Percentiles rank a stretch among this genome's conserved stretches.
phyloP scores from a whole-genome alignment of 1,140 invertebrate genomes.

The Aphelenchoides fujianensis region DNA sequence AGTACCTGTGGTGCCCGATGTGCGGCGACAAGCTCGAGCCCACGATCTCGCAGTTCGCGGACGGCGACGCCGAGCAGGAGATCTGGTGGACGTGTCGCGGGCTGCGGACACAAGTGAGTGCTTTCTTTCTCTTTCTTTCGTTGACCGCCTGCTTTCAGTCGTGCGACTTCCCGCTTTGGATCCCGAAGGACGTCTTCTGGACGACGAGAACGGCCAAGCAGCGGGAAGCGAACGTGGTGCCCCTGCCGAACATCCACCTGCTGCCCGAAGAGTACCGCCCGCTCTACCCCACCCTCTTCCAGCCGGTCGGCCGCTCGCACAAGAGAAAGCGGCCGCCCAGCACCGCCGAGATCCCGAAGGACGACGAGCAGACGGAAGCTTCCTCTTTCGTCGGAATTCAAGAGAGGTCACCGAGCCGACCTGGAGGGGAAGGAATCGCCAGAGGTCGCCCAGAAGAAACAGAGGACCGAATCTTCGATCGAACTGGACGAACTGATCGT shows the following conservation, averaged over 20 bases:
- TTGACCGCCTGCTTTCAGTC: constrained; percentile 23
- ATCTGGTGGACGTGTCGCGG: constrained; percentile 52
- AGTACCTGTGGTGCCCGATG: constrained; percentile 31
- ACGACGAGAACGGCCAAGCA: constrained; percentile 38
- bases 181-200: constrained; percentile 51
- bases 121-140: constrained; percentile 2
- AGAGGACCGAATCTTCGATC: too few species aligned
- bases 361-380: too few species aligned
- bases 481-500: too few species aligned
- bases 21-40: constrained; percentile 35
- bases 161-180: constrained; percentile 47
- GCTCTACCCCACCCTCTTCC: constrained; percentile 46
- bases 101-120: constrained; percentile 38
- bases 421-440: too few species aligned
- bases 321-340: too few species aligned
- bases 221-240: constrained; percentile 32
- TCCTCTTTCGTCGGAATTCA: too few species aligned
- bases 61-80: constrained; percentile 14
- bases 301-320: too few species aligned
- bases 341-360: too few species aligned
- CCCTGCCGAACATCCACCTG: constrained; percentile 47
- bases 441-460: too few species aligned
- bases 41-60: constrained; percentile 28
- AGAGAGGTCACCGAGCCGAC: too few species aligned
- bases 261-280: constrained; percentile 32